These are phyloP conservation scores for Zapus hudsonius DNA, from an alignment of 2,113 vertebrate species.

Conservation along the genomic window DNA sequence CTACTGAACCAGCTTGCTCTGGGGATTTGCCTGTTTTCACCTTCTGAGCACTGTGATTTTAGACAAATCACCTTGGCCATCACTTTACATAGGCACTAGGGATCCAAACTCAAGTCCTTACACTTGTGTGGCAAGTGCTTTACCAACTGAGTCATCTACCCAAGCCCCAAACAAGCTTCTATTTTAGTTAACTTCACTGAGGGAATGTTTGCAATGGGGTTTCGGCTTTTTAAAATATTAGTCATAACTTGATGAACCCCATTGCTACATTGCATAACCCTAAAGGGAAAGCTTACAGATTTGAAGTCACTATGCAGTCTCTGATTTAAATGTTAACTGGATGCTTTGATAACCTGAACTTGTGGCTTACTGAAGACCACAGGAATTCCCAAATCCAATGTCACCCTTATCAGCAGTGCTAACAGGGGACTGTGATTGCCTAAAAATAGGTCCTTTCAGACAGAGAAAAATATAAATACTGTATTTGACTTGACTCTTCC, in stretches of 20 bases:
- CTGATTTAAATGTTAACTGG: background rate
- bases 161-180: background rate
- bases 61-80: no score
- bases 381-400: slow-evolving; percentile 2
- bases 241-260: background rate
- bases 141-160: no score
- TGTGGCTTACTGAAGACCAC: background rate
- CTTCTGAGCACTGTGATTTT: no score
- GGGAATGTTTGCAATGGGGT: background rate
- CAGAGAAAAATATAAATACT: background rate
- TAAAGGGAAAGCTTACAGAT: background rate
- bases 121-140: no score
- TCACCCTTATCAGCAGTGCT: background rate
- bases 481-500: background rate
- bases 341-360: slow-evolving; percentile 28
- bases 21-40: no score
- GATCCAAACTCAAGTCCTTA: no score
- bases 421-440: background rate
- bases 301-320: slow-evolving; percentile 3
- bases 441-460: background rate
- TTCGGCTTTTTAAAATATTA: slow-evolving; percentile 27
- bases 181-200: slow-evolving; percentile 17
- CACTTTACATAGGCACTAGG: no score
- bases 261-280: background rate
- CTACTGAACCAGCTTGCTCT: no score